Base-by-base conservation (phyloP, 2,888 invertebrate genomes). In the Drosophila eohydei region DNA sequence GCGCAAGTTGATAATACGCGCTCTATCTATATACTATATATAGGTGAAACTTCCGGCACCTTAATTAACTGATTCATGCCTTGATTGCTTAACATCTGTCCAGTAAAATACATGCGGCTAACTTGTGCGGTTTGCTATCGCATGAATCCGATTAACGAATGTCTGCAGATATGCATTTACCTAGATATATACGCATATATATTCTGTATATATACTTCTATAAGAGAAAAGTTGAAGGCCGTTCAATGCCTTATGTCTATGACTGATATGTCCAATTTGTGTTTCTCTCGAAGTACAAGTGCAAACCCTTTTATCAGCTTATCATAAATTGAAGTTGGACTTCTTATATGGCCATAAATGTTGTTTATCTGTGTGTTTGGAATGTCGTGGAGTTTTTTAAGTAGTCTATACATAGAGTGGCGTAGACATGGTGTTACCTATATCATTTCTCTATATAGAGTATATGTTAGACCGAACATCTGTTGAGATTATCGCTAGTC, bases 51-150 rank as follows among this genome's bases (percentile, higher is more conserved):
- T 48, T 58, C 58, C 48, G 48, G 30, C 36, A 38, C 16, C 43
- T 21, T 30, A 21, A 3, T 21, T 30, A 9, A 50, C 36, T 58
- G 57, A 52, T 16, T 32, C 34, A 48, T 41, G 32, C 8, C 26
- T 5, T 14, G 38, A 51, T 71, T 56, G 38, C 32, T 50, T 60
- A 12, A 51, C 46, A 74, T 40, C 30, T 69, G 59, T 21, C 21
- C 21, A 16, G 11, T 2, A 11, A 50, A 34, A 40, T 30, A 34
- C 34, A 6, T 11, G n/a, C 16, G 7, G 36, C 12, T 14, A 46
- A 12, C 26, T 12, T n/a, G 11, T 46, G 30, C 30, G 26, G 38
- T 28, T 3, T n/a, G 16, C 44, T 16, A 43, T 16, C 43, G 21
- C 21, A 12, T 44, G 7, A 44, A 34, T 43, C 34, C 26, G 32